Evolutionary conservation across 2,113 vertebrate genomes (phyloP).

Genomic region (Lipotes vexillifer): DNA sequence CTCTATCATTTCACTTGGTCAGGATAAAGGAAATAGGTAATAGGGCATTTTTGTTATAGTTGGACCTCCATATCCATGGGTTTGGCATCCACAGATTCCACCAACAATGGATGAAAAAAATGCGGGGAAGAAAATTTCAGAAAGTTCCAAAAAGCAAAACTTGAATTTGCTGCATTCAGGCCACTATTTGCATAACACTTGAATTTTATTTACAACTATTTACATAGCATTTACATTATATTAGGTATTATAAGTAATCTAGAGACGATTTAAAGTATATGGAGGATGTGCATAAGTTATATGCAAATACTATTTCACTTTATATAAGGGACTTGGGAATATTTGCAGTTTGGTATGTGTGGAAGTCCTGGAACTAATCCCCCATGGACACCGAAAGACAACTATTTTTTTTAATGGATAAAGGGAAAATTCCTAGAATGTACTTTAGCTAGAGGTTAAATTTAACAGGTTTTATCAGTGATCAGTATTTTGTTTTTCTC

Average conservation of each 20-base stretch:
- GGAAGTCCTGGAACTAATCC: not conserved
- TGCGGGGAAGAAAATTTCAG: not conserved
- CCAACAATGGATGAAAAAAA: not conserved
- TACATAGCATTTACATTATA: not conserved
- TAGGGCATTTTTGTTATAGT: not conserved
- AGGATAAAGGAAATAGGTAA: not conserved
- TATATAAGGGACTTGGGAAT: not conserved
- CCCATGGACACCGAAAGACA: not conserved
- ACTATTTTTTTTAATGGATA: not conserved
- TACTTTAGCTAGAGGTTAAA: not conserved
- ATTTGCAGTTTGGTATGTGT: not conserved
- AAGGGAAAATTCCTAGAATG: not conserved
- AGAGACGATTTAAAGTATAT: not conserved
- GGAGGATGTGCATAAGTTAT: not conserved
- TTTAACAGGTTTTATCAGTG: conserved; percentile 15
- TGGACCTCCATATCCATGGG: not conserved
- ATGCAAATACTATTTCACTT: not conserved
- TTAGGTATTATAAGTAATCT: not conserved
- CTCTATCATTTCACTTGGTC: not conserved
- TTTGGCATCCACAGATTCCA: not conserved
- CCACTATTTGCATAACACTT: not conserved
- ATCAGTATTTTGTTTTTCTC: not conserved
- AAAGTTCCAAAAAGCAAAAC: not conserved
- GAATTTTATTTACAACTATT: not conserved
- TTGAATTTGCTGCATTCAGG: not conserved